Conservation (phyloP, 53 echinoderm and acorn worm species). For the Echinometra lucunter region DNA sequence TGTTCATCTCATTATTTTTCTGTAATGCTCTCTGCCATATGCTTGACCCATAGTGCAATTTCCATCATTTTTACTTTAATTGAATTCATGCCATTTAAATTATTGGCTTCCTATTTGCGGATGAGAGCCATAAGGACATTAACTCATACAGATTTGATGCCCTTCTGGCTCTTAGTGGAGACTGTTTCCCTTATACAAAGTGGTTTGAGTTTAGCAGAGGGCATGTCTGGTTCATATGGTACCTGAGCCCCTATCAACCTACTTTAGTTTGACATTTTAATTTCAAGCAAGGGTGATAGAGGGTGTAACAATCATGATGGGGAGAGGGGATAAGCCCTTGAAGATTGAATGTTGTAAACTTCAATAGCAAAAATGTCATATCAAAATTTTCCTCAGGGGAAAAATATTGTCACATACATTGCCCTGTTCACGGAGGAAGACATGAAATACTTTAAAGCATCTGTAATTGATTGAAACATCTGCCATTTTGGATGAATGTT, state of each 20-base stretch:
- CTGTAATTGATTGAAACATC: constrained; percentile 30
- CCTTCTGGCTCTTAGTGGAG: no score
- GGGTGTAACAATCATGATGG: constrained; percentile 32
- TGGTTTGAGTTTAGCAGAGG: not conserved
- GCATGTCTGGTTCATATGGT: constrained; percentile 45
- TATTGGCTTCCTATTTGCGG: not conserved
- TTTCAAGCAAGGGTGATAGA: constrained; percentile 56
- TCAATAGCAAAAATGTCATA: not conserved
- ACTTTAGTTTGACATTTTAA: constrained; percentile 54
- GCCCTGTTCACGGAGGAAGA: not conserved
- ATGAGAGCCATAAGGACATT: no score
- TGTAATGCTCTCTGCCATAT: not conserved
- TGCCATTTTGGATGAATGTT: constrained; percentile 18
- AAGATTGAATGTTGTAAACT: not conserved
- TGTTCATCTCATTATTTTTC: not conserved
- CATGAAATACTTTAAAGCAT: not conserved
- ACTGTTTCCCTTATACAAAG: not conserved
- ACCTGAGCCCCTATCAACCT: constrained; percentile 38
- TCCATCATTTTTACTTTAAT: not conserved
- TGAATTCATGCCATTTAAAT: not conserved
- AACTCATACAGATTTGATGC: no score
- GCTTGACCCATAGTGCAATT: not conserved
- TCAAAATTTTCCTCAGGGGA: not conserved
- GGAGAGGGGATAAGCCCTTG: not conserved
- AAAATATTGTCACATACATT: not conserved